phyloP scores from a whole-genome alignment of 2,888 invertebrate genomes.

The Steromphala cineraria region DNA sequence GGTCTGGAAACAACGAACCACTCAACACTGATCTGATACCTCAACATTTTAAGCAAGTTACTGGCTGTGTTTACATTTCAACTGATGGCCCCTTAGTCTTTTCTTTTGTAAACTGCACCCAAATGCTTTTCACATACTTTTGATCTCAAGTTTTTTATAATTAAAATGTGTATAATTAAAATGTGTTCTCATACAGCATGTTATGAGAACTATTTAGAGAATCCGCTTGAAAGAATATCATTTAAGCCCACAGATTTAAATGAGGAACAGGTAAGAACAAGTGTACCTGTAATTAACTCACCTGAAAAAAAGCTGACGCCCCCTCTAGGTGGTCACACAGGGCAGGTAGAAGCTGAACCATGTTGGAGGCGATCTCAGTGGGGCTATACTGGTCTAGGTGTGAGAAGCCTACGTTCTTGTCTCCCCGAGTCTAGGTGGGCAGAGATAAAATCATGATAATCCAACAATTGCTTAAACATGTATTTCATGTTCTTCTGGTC shows the following conservation, averaged over 20 bases:
- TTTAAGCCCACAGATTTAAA: too few species aligned
- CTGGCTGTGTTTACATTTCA: too few species aligned
- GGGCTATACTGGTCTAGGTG: conserved; percentile 70
- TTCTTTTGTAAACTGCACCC: too few species aligned
- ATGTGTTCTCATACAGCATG: too few species aligned
- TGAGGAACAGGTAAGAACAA: too few species aligned
- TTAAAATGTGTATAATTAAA: too few species aligned
- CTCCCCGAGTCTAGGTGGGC: conserved; percentile 50
- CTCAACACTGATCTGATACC: background rate
- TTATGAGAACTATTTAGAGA: too few species aligned
- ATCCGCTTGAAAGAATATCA: too few species aligned
- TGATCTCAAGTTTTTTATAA: too few species aligned
- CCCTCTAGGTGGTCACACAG: conserved; percentile 74
- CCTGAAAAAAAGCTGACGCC: conserved; percentile 72
- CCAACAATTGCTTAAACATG: background rate
- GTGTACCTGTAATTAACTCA: conserved; percentile 27
- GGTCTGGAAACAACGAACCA: conserved; percentile 62
- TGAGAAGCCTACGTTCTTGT: conserved; percentile 75
- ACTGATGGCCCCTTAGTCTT: too few species aligned
- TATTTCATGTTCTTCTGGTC: background rate
- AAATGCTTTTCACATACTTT: too few species aligned
- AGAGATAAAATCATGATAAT: background rate
- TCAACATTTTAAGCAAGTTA: background rate
- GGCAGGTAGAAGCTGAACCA: conserved; percentile 70
- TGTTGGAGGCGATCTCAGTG: conserved; percentile 62